Conservation (phyloP, 2,113 vertebrate species). For the Sialia sialis region DNA sequence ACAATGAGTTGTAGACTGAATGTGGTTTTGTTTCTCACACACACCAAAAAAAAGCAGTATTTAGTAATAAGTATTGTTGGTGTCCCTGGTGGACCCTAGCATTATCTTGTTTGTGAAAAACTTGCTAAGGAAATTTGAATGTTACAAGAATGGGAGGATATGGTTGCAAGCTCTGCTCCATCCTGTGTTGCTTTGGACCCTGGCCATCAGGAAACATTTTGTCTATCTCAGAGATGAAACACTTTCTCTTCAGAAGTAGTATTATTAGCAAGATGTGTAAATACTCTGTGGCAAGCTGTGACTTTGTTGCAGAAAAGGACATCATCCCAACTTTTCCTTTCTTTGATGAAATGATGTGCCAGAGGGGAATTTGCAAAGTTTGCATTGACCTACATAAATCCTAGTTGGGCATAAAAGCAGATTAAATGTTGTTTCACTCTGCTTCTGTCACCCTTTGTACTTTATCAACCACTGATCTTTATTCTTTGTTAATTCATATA, state of each 20-base stretch:
- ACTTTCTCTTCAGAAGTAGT: conserved; percentile 4
- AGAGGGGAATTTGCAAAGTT: background rate
- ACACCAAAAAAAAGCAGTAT: background rate
- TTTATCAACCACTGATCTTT: background rate
- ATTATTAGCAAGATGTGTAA: background rate
- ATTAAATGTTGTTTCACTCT: background rate
- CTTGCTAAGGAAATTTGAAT: background rate
- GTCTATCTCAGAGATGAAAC: background rate
- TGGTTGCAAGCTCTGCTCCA: background rate
- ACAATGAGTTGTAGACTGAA: background rate
- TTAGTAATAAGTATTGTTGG: background rate
- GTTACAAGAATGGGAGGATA: conserved; percentile 29
- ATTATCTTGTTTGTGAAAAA: conserved; percentile 33
- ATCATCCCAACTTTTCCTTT: background rate
- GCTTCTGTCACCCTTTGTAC: background rate
- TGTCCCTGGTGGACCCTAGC: background rate
- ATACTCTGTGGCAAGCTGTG: background rate
- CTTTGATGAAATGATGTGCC: background rate
- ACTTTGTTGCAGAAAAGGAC: background rate
- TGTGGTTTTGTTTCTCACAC: background rate
- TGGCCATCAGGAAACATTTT: conserved; percentile 33
- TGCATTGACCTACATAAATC: background rate
- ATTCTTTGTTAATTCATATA: background rate
- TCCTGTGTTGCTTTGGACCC: conserved; percentile 4
- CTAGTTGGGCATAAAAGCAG: background rate